Conservation (phyloP, 1,140 invertebrate genomes). For the Saccostrea cuccullata region DNA sequence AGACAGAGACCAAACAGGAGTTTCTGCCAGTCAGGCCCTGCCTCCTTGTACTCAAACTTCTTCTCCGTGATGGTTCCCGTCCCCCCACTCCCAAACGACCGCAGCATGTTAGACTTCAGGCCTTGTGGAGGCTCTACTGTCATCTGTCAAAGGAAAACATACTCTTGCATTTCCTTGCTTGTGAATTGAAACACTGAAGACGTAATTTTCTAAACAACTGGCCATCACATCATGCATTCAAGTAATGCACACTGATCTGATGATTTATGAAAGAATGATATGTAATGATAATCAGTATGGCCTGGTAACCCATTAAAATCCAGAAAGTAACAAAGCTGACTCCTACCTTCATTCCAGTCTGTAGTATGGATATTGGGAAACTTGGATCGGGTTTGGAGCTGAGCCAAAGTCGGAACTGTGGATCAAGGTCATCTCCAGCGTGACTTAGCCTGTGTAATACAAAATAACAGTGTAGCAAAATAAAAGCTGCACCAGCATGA, state of each 20-base stretch:
- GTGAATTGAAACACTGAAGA: background rate
- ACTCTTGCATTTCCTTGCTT: background rate
- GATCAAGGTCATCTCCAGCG: conserved; percentile 74
- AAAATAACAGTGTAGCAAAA: no score
- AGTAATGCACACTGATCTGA: background rate
- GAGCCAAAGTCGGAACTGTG: conserved; percentile 77
- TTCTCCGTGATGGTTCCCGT: conserved; percentile 73
- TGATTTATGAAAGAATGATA: background rate
- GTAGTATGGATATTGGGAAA: conserved; percentile 76
- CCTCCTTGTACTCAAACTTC: conserved; percentile 67
- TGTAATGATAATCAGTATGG: background rate
- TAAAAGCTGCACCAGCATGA: no score
- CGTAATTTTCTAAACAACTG: background rate
- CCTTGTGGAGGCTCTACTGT: conserved; percentile 96
- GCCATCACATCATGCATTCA: background rate
- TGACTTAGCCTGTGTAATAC: conserved; percentile 69
- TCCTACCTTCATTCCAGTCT: conserved; percentile 75
- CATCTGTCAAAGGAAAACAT: conserved; percentile 83
- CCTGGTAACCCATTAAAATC: background rate
- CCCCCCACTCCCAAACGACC: conserved; percentile 72
- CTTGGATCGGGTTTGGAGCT: conserved; percentile 77
- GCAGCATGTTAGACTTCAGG: conserved; percentile 81
- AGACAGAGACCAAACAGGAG: conserved; percentile 78
- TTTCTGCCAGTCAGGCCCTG: conserved; percentile 68
- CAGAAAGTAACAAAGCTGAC: background rate